Percentiles rank a stretch among this genome's conserved stretches.
Conservation (phyloP, 2,113 vertebrate species). For the Thunnus maccoyii region DNA sequence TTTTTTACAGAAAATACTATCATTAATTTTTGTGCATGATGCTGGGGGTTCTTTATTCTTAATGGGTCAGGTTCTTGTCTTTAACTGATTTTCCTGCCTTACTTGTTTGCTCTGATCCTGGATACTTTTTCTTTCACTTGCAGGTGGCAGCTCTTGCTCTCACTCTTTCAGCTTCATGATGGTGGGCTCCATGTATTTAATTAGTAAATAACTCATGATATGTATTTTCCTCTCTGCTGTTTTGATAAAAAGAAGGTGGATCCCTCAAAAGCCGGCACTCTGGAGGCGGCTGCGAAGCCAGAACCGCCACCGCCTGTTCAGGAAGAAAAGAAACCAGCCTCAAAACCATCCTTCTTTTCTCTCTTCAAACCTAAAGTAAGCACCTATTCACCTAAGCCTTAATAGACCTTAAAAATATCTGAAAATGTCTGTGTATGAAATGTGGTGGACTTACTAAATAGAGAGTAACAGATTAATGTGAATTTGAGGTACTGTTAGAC, state of each 20-base stretch:
- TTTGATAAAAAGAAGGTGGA: constrained; percentile 77
- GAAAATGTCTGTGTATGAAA: constrained; percentile 9
- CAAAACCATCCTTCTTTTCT: constrained; percentile 74
- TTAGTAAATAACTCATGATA: constrained; percentile 5
- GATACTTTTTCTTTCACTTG: constrained; percentile 26
- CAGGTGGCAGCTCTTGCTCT: constrained; percentile 48
- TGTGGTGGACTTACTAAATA: constrained; percentile 16
- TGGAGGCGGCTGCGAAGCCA: constrained; percentile 81
- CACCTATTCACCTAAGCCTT: background rate
- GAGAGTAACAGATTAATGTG: constrained; percentile 71
- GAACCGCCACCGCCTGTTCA: constrained; percentile 72
- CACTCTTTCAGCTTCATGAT: constrained; percentile 20
- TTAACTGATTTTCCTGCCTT: background rate
- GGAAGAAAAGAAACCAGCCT: constrained; percentile 72
- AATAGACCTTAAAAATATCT: background rate
- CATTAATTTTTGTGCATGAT: constrained; percentile 5
- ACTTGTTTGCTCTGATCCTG: constrained; percentile 18
- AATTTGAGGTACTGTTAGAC: constrained; percentile 82
- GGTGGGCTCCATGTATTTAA: background rate
- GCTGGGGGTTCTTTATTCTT: constrained; percentile 9
- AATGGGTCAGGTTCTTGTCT: constrained; percentile 3
- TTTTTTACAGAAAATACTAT: background rate
- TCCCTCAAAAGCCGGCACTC: constrained; percentile 79
- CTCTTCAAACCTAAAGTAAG: constrained; percentile 85
- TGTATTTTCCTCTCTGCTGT: constrained; percentile 39